Evolutionary conservation across 2,888 invertebrate species (phyloP), one percentile per base, ranked within the genome.

Genomic region (Norana najaformis): DNA sequence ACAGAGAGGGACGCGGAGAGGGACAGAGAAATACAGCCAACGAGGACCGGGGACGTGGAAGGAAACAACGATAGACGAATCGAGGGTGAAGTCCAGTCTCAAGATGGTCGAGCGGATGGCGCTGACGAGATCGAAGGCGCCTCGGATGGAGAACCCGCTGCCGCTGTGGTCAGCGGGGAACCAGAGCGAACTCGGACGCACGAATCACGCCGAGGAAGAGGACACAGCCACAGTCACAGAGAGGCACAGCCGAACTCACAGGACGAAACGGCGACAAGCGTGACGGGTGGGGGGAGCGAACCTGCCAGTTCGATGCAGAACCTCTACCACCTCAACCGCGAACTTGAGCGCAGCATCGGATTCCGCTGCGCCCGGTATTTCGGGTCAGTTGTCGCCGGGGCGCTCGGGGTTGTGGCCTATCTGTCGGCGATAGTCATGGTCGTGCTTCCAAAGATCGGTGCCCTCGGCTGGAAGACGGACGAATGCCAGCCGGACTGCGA

Each of bases 231-330:
- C 34, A 34, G 88, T 5, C 47, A 47, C 16, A 89, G 90, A 35
- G 39, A 38, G 6, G 92, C 98, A 11, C 97, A 98, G 95, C 99
- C 99, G 95, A 99, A 99, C 94, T 98, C 98, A 95, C 99, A 99
- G 99, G 98, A 98, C n/a, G 99, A 99, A 95, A 98, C 98, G 93
- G 98, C 98, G 0, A 99, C 99, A 0, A 98, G 98, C 0, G 97
- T 99, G 41, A 99, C 99, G 0, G 98, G 98, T 20, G 98, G 98
- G 94, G 98, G 98, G 2, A 98, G 98, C 0, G 99, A 98, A 94
- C 97, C 98, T 93, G 98, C 98, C 11, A 97, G 97, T 93, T 98
- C 98, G 0, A 97, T 98, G 94, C 98, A 98, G 94, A 98, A 98
- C 94, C 93, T 95, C 92, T 93, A 93, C 88, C 94, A 94, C 90